phyloP scores from a whole-genome alignment of 37 sponge, comb jelly and placozoan species.

The Lycopodina hypogea region DNA sequence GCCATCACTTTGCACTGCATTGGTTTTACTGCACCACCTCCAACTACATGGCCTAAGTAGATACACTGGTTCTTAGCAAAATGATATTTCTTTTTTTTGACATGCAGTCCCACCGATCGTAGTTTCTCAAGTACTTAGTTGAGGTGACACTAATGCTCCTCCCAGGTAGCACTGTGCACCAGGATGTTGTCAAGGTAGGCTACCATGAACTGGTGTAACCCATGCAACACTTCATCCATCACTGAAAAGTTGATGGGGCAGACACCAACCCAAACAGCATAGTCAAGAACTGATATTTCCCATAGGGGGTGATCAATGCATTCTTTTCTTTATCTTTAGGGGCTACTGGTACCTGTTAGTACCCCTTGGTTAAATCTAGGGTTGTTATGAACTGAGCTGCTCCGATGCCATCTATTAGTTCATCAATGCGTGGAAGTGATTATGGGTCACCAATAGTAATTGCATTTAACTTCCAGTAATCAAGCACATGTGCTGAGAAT shows the following conservation, averaged over 20 bases:
- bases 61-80: slow-evolving; percentile 64
- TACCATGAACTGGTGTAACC: slow-evolving; percentile 11
- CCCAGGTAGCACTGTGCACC: too few species aligned
- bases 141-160: slow-evolving; percentile 57
- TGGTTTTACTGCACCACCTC: too few species aligned
- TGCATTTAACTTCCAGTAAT: too few species aligned
- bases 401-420: too few species aligned
- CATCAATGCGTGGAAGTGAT: too few species aligned
- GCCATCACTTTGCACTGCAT: slow-evolving; percentile 45
- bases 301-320: slow-evolving; percentile 63
- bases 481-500: too few species aligned
- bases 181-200: slow-evolving; percentile 72
- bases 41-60: too few species aligned
- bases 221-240: slow-evolving; percentile 76
- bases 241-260: slow-evolving; percentile 76
- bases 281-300: slow-evolving; percentile 59
- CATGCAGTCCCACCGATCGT: slow-evolving; percentile 39
- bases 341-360: slow-evolving; percentile 62
- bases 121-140: too few species aligned
- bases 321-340: slow-evolving; percentile 35
- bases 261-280: slow-evolving; percentile 78
- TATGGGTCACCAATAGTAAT: too few species aligned
- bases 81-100: slow-evolving; percentile 56
- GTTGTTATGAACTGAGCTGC: too few species aligned
- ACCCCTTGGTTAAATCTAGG: too few species aligned